A percentile compares a stretch with the other conserved stretches of the same genome.
Conservation (phyloP, 2,113 vertebrate species). For the Oxyruncus cristatus region DNA sequence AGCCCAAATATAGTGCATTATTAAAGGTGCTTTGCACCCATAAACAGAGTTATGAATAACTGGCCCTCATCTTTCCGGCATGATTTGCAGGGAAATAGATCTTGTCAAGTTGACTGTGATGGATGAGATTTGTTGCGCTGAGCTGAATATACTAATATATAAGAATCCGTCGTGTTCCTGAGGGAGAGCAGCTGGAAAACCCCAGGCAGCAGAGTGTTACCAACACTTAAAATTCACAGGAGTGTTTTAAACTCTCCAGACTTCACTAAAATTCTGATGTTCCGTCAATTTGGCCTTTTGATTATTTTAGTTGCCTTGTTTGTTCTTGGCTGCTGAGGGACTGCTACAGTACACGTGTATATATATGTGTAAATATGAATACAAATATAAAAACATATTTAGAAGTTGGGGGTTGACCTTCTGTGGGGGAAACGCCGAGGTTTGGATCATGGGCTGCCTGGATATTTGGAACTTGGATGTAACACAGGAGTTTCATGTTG, state of each 20-base stretch:
- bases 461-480: neutral
- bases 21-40: neutral
- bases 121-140: neutral
- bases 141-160: neutral
- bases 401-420: rapidly evolving
- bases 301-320: neutral
- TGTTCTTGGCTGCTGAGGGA: neutral
- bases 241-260: neutral
- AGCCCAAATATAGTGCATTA: neutral
- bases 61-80: neutral
- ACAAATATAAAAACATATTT: no score
- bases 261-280: neutral
- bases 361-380: neutral
- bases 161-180: neutral
- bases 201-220: neutral
- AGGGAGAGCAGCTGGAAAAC: neutral
- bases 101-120: neutral
- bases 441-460: neutral
- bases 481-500: neutral
- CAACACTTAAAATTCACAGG: neutral
- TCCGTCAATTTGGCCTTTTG: neutral
- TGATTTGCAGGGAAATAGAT: neutral
- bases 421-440: neutral
- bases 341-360: rapidly evolving
- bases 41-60: neutral